Evolutionary conservation across 2,888 invertebrate genomes (phyloP).

Genomic region (Drosophila nr. medialis): DNA sequence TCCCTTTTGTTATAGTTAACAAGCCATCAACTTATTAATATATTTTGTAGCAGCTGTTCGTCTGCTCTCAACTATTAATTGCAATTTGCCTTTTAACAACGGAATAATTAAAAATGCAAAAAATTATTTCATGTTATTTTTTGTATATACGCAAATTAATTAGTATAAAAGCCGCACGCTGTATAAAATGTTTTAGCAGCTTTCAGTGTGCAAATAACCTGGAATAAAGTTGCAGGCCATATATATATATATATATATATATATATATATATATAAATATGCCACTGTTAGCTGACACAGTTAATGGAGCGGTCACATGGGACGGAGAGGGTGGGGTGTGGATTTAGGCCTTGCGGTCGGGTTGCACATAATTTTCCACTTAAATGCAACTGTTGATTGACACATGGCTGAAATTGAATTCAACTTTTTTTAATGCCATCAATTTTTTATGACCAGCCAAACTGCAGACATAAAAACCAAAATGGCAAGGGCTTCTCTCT

Average conservation of each 20-base stretch:
- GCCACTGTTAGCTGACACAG: constrained; percentile 27
- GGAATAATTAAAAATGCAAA: constrained; percentile 1
- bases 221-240: constrained; percentile 17
- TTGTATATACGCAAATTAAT: constrained; percentile 32
- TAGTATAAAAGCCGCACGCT: constrained; percentile 10
- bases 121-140: constrained; percentile 16
- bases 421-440: constrained; percentile 52
- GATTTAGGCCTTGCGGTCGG: constrained; percentile 21
- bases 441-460: constrained; percentile 58
- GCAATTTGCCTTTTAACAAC: neutral
- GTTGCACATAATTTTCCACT: constrained; percentile 72
- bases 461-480: constrained; percentile 54
- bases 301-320: constrained; percentile 4
- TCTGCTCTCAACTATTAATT: neutral
- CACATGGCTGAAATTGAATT: constrained; percentile 73
- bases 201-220: constrained; percentile 7
- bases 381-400: constrained; percentile 76
- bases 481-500: constrained; percentile 40
- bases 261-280: too few species aligned
- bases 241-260: too few species aligned
- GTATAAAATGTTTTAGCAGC: neutral
- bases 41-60: neutral
- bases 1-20: neutral
- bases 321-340: neutral
- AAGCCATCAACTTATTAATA: neutral